Evolutionary conservation across 2,797 vertebrate species (phyloP).

Genomic region (Helostoma temminkii): DNA sequence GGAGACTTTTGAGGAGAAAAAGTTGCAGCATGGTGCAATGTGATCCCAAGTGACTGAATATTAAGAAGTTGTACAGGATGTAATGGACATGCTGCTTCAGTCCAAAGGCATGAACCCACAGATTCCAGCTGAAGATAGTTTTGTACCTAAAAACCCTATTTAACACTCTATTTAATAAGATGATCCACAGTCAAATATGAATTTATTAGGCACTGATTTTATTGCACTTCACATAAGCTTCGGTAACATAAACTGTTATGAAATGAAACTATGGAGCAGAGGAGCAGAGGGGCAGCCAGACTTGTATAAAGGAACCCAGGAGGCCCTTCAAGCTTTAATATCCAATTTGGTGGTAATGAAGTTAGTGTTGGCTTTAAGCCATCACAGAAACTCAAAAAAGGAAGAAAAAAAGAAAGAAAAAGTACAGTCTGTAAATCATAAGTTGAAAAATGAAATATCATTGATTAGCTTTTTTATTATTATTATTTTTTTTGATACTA

Average conservation of each 20-base stretch:
- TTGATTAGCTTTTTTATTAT: neutral
- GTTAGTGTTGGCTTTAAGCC: neutral
- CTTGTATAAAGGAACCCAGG: neutral
- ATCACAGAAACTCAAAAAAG: neutral
- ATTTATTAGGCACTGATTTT: too few relatives aligned
- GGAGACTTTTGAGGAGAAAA: slow-evolving; percentile 39
- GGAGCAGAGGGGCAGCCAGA: neutral
- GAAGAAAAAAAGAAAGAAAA: neutral
- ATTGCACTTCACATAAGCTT: neutral
- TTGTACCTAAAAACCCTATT: neutral
- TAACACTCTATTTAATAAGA: too few relatives aligned
- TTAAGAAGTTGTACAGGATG: neutral
- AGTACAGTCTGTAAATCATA: neutral
- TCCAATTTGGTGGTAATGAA: neutral
- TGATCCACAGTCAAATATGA: neutral
- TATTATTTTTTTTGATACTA: neutral
- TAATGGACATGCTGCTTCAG: neutral
- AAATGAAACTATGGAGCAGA: neutral
- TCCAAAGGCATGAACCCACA: neutral
- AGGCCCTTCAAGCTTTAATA: neutral
- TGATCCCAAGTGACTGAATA: slow-evolving; percentile 18
- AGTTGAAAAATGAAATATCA: neutral
- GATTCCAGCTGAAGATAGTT: neutral
- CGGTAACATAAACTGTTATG: neutral
- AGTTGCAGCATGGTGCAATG: slow-evolving; percentile 50